These are phyloP conservation scores for Petrocephalus zakoni DNA, from an alignment of 2,113 vertebrate species.

Conservation along the genomic window DNA sequence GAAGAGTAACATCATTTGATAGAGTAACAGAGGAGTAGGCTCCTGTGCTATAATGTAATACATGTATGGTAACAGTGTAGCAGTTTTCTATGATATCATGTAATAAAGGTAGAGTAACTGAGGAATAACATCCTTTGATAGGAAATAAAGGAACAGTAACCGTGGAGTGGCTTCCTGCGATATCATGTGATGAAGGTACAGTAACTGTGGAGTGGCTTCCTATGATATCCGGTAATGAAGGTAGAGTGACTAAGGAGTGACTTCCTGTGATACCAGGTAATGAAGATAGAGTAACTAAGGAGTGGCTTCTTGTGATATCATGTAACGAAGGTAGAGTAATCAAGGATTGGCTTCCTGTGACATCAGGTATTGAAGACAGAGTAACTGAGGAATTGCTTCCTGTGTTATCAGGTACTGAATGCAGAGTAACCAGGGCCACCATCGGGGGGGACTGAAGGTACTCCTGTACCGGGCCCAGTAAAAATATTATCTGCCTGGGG, in stretches of 20 bases:
- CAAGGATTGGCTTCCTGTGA: neutral
- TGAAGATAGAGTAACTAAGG: neutral
- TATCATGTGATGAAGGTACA: neutral
- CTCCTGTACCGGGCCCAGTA: too few species aligned
- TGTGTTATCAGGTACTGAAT: neutral
- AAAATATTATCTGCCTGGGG: too few species aligned
- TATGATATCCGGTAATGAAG: neutral
- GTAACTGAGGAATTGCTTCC: neutral
- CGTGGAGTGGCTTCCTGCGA: neutral
- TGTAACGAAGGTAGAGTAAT: neutral
- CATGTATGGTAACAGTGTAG: too few species aligned
- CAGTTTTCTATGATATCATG: neutral
- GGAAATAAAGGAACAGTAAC: neutral
- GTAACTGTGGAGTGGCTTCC: neutral
- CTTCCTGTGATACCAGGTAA: neutral
- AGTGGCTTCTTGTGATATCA: neutral
- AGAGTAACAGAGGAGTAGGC: too few species aligned
- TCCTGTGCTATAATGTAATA: too few species aligned
- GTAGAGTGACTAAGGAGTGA: neutral
- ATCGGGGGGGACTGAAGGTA: too few species aligned
- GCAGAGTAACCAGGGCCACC: neutral
- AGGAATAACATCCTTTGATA: neutral
- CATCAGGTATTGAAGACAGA: neutral
- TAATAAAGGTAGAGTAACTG: too few species aligned
- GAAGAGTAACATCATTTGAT: too few species aligned